Conservation (phyloP, 1,140 invertebrate genomes). For the Calycopis cecrops region DNA sequence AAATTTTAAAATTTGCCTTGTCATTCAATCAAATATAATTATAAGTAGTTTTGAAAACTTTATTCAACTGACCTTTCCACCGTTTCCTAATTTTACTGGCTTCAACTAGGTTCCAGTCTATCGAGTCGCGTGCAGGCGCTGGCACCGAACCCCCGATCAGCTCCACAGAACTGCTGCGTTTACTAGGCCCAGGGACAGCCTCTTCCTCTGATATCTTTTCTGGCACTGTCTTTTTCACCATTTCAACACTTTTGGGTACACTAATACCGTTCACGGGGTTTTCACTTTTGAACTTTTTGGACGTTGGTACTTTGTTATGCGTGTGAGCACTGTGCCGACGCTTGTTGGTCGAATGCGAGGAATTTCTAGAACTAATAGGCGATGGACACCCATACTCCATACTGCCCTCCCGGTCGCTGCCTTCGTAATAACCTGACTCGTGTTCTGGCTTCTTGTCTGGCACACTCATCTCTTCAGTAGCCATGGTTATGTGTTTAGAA, state of each 20-base stretch:
- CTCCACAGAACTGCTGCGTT: slow-evolving; percentile 63
- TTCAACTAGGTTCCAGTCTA: slow-evolving; percentile 66
- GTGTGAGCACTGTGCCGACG: slow-evolving; percentile 52
- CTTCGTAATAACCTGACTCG: slow-evolving; percentile 72
- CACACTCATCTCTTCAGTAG: slow-evolving; percentile 64
- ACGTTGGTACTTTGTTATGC: slow-evolving; percentile 44
- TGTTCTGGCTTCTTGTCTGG: slow-evolving; percentile 70
- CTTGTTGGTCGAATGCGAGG: slow-evolving; percentile 61
- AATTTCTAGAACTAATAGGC: slow-evolving; percentile 64
- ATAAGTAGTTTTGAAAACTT: background rate
- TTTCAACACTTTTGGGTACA: slow-evolving; percentile 58
- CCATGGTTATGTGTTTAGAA: slow-evolving; percentile 61
- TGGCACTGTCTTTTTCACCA: slow-evolving; percentile 50
- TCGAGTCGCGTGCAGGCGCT: slow-evolving; percentile 55
- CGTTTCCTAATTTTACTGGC: slow-evolving; percentile 71
- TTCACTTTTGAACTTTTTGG: slow-evolving; percentile 42
- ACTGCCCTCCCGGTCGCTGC: slow-evolving; percentile 68
- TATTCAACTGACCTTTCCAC: slow-evolving; percentile 50
- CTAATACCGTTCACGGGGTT: slow-evolving; percentile 45
- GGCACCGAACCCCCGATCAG: slow-evolving; percentile 61
- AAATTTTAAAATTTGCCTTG: too few relatives aligned
- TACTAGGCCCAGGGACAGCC: slow-evolving; percentile 48
- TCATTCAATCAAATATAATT: background rate
- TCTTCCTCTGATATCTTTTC: slow-evolving; percentile 42
- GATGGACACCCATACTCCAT: slow-evolving; percentile 67